Base-by-base conservation (phyloP, 2,113 vertebrate species). In the Callionymus lyra region DNA sequence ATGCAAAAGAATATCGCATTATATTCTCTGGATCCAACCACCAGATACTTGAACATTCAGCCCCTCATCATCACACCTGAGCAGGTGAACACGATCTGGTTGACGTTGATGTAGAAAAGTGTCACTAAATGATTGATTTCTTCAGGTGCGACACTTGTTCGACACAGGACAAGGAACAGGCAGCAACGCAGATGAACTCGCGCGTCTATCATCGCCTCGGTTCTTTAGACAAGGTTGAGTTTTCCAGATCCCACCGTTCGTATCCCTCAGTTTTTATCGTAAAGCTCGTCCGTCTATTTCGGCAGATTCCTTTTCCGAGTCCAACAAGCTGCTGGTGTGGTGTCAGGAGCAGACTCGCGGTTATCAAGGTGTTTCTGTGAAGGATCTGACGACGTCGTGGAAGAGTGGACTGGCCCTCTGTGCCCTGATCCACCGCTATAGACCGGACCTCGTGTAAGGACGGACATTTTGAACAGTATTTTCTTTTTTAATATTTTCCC, bases 391-490 rank as follows among this genome's bases (percentile, higher is more conserved):
- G 0, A 85, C 85, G 62, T 97, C 93, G 10, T 98, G 94, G 93
- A 94, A 90, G 63, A 95, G 87, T 6, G 95, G 95, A 40, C 83
- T 95, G 21, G 92, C 94, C 4, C 77, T 98, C 4, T 98, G 93
- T 60, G 93, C 93, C 11, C 87, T 98, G 39, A 89, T 98, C 47
- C 92, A 98, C 75, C 82, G 86, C 73, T 86, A 88, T 63, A 83
- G 90, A n/a, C 93, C 93, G 0, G 88, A 95, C 31, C 82, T 97
- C 18, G 90, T 98, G 95, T 98, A 82, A 31, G 5, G 12, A 17
- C 34, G n/a, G 21, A 27, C 21, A 8, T 27, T 8, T n/a, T n/a
- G n/a, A n/a, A n/a, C n/a, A n/a, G n/a, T n/a, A n/a, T n/a, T n/a
- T n/a, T n/a, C n/a, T n/a, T n/a, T n/a, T n/a, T n/a, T n/a, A n/a